A percentile compares a stretch with the other conserved stretches of the same genome.
Conservation (phyloP, 2,113 vertebrate genomes). For the Aegithalos caudatus region DNA sequence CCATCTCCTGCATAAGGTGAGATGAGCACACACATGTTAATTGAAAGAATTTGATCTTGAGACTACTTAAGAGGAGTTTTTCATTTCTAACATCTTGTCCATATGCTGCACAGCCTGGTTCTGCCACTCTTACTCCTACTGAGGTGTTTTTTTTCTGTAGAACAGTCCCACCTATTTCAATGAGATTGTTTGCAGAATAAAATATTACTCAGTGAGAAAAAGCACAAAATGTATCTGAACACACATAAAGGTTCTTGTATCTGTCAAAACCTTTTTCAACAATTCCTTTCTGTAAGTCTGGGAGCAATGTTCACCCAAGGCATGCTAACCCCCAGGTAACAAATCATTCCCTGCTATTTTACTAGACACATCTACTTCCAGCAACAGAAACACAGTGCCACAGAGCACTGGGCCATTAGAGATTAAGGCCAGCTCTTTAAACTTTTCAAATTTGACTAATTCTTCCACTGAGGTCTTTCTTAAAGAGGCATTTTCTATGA, state of each 20-base stretch:
- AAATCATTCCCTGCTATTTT: neutral
- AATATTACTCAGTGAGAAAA: neutral
- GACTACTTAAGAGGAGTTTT: neutral
- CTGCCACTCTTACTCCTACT: neutral
- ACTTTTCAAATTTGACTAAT: neutral
- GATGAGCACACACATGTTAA: neutral
- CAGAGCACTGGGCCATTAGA: neutral
- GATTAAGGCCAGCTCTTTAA: neutral
- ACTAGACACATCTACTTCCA: neutral
- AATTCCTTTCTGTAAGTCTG: neutral
- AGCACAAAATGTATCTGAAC: neutral
- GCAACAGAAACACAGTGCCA: neutral
- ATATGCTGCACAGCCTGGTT: neutral
- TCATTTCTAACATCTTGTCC: neutral
- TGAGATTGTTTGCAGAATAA: neutral
- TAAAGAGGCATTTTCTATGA: neutral
- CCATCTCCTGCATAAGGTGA: accelerated
- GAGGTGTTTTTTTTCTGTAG: neutral
- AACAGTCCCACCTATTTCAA: neutral
- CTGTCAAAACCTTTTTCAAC: neutral
- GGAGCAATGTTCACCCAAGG: neutral
- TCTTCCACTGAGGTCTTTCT: neutral
- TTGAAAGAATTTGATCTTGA: neutral
- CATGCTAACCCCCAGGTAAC: neutral
- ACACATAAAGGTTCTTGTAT: neutral